Evolutionary conservation across 2,888 invertebrate genomes (phyloP).

Genomic region (Pimpla rufipes): DNA sequence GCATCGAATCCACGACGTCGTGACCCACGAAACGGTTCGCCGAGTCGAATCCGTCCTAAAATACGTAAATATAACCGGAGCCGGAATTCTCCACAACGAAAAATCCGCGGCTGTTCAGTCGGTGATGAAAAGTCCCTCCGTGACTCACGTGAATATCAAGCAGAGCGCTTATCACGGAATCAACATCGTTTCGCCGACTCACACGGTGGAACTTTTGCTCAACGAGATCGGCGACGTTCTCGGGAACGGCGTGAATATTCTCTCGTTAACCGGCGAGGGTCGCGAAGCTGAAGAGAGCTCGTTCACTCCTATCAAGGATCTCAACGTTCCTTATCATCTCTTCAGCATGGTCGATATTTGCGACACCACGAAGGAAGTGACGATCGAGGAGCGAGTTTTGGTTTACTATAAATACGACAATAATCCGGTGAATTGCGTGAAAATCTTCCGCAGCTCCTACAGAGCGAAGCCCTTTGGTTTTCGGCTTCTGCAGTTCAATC

Average conservation of each 20-base stretch:
- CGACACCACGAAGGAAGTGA: constrained; percentile 96
- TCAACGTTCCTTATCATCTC: constrained; percentile 95
- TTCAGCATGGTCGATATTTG: constrained; percentile 99
- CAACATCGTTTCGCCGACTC: constrained; percentile 95
- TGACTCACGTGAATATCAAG: constrained; percentile 93
- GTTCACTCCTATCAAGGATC: constrained; percentile 93
- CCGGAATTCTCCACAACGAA: constrained; percentile 98
- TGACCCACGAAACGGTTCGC: constrained; percentile 91
- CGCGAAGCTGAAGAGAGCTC: constrained; percentile 95
- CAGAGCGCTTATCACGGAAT: constrained; percentile 96
- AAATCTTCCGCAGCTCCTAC: constrained; percentile 96
- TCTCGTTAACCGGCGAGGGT: constrained; percentile 97
- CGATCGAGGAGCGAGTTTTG: constrained; percentile 95
- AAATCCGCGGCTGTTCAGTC: constrained; percentile 97
- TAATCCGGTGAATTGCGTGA: constrained; percentile 98
- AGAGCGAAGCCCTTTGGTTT: constrained; percentile 96
- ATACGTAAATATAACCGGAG: constrained; percentile 94
- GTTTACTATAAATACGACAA: constrained; percentile 99
- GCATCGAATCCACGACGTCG: constrained; percentile 92
- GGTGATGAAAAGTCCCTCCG: constrained; percentile 93
- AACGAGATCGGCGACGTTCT: constrained; percentile 92
- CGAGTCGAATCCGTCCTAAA: constrained; percentile 92
- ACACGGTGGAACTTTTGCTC: constrained; percentile 91
- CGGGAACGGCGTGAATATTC: constrained; percentile 95
- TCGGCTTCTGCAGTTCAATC: constrained; percentile 94